Evolutionary conservation across 2,888 invertebrate genomes (phyloP), one percentile per base, ranked within the genome.

Genomic region (Cyclophora albipunctata): DNA sequence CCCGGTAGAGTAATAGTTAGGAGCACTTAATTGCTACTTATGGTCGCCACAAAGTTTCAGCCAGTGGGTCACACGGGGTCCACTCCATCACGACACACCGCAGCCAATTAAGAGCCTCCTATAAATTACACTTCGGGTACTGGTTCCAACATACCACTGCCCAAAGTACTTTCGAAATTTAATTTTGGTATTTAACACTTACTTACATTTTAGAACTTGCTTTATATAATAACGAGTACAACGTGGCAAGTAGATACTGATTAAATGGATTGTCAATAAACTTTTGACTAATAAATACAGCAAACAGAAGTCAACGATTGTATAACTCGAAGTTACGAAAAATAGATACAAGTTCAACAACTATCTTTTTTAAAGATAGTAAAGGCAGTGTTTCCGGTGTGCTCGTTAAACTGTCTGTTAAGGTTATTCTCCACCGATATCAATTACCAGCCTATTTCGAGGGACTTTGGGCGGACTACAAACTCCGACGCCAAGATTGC

Each of bases 31-130:
- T 54, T 47, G 53, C 40, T 51, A 54, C 53, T 49, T 54, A 54
- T 51, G 54, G 45, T 46, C 6, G 51, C 54, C 47, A 45, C 49
- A 40, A 47, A 51, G 48, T 54, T 54, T 40, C 45, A 45, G 49
- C 33, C 6, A 50, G 50, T 47, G 44, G 47, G 49, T 45, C 53
- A 45, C 49, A 45, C 50, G 49, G 47, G 53, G 53, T 55, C 55
- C 53, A 55, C 51, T 52, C 52, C 47, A 51, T 53, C 51, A 53
- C 46, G 50, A 34, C 42, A 53, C 47, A 51, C 53, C 53, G 51
- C 55, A 55, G 55, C 53, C 55, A 55, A 55, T 55, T 55, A 55
- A n/a, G 53, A 53, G 46, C 53, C 45, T 49, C 55, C 51, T 45
- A 51, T 55, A 53, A 55, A 53, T 55, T 55, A 55, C 49, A 42